Percentiles rank a stretch among this genome's conserved stretches.
These are phyloP conservation scores for Micronisus gabar DNA, from an alignment of 2,113 vertebrate species.

Conservation along the genomic window DNA sequence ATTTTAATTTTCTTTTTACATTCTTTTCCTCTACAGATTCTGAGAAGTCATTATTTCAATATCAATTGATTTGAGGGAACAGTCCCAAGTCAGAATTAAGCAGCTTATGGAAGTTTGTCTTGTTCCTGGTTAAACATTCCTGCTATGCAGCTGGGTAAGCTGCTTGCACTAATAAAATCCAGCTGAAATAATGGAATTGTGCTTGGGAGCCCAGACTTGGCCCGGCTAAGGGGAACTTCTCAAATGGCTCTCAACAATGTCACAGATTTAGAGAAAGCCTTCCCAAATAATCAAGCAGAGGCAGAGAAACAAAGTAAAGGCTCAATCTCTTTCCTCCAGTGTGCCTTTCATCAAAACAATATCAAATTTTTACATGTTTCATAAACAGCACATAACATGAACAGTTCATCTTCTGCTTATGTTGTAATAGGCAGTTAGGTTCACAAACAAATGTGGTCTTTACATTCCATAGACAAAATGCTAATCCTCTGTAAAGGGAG, in stretches of 20 bases:
- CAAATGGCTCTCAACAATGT: not conserved
- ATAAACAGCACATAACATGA: not conserved
- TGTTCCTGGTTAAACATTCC: constrained; percentile 52
- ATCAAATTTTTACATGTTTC: not conserved
- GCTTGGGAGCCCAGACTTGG: not conserved
- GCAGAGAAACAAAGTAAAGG: not conserved
- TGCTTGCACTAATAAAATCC: not conserved
- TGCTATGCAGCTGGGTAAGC: not conserved
- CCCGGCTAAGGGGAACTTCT: not conserved
- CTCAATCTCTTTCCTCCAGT: not conserved
- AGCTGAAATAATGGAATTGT: constrained; percentile 5
- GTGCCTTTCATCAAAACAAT: not conserved
- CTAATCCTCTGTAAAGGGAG: not conserved
- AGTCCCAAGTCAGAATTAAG: constrained; percentile 68
- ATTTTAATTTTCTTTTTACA: constrained; percentile 72
- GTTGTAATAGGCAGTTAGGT: not conserved
- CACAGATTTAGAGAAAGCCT: not conserved
- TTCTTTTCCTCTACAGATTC: constrained; percentile 60
- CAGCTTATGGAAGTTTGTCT: constrained; percentile 67
- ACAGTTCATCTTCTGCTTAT: not conserved
- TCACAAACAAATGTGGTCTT: not conserved
- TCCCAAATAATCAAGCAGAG: not conserved
- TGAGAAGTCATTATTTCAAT: constrained; percentile 66
- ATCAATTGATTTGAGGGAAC: constrained; percentile 63
- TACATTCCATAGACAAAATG: not conserved